Conservation (phyloP, 2,888 invertebrate genomes). For the Conistra vaccinii region DNA sequence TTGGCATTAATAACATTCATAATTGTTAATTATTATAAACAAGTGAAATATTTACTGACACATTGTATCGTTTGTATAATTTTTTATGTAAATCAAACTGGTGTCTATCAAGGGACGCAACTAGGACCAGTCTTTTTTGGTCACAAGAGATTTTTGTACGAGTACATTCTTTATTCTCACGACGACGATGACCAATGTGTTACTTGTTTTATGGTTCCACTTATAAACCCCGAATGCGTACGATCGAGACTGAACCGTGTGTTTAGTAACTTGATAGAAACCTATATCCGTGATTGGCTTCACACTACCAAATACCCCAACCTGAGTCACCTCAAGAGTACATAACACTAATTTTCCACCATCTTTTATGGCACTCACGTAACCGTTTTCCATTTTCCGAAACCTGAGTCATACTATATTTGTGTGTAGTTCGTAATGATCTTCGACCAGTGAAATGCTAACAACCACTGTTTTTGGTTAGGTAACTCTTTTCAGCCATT, state of each 20-base stretch:
- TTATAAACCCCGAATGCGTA: background rate
- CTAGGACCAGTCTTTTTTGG: conserved; percentile 12
- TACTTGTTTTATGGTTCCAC: background rate
- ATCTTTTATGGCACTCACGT: conserved; percentile 37
- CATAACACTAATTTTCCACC: conserved; percentile 47
- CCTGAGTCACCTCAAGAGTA: conserved; percentile 42
- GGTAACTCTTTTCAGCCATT: conserved; percentile 42
- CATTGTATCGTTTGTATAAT: background rate
- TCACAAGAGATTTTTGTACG: background rate
- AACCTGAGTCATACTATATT: conserved; percentile 53
- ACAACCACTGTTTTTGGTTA: conserved; percentile 43
- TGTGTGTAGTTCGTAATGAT: conserved; percentile 27
- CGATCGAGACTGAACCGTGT: background rate
- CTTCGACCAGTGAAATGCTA: conserved; percentile 33
- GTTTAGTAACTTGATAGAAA: conserved; percentile 23
- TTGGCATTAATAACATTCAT: background rate
- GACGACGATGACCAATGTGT: background rate
- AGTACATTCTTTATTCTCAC: conserved; percentile 1
- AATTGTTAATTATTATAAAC: background rate
- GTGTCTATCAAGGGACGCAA: conserved; percentile 24
- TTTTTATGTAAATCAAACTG: background rate
- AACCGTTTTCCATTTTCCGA: conserved; percentile 53
- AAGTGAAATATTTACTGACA: background rate
- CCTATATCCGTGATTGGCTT: conserved; percentile 28
- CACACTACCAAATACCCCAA: conserved; percentile 33